Conservation (phyloP, 2,797 vertebrate genomes). For the Orientallactaga sibirica region DNA sequence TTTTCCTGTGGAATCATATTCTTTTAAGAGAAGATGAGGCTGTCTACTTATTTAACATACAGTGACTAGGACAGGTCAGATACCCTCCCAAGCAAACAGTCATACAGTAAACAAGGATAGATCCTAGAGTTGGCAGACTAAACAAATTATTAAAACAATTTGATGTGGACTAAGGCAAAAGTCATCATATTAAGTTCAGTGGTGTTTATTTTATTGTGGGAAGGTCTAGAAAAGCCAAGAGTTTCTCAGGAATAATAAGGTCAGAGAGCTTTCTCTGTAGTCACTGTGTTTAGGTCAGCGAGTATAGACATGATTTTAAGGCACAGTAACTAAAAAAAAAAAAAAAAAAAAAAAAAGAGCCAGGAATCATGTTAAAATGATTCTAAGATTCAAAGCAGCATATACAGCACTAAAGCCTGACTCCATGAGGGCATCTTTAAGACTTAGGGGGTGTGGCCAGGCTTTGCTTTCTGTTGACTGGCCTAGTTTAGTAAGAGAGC, state of each 20-base stretch:
- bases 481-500: not conserved
- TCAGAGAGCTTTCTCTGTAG: not conserved
- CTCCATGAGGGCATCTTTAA: not conserved
- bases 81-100: not conserved
- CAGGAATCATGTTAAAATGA: not conserved
- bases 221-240: not conserved
- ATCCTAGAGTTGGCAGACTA: not conserved
- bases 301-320: not conserved
- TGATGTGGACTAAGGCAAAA: not conserved
- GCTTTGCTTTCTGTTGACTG: not conserved
- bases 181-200: not conserved
- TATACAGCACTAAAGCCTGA: not conserved
- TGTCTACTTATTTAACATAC: conserved; percentile 6
- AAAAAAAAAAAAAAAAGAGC: not conserved
- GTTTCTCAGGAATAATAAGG: not conserved
- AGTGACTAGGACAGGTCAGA: not conserved
- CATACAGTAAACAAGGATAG: not conserved
- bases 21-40: not conserved
- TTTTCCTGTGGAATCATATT: not conserved
- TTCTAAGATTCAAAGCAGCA: not conserved
- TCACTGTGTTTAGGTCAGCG: not conserved
- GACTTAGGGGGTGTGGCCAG: not conserved
- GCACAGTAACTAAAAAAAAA: not conserved
- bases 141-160: not conserved
- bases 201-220: not conserved